Conservation (phyloP, 1,140 invertebrate genomes). For the Bombus confusus region DNA sequence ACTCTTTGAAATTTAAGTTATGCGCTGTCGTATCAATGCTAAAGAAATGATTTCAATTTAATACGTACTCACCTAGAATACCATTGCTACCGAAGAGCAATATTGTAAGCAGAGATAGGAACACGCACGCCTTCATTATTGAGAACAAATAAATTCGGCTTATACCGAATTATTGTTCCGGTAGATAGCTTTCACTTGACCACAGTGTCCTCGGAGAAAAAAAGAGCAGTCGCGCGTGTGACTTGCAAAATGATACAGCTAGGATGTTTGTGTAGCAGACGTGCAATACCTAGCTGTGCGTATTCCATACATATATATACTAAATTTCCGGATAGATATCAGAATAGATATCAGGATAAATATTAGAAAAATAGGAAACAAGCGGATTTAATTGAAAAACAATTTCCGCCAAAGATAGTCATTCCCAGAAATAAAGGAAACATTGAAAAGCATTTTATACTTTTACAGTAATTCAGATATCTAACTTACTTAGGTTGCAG, state of each 20-base stretch:
- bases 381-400: too few relatives aligned
- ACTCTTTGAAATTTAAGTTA: not conserved
- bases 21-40: not conserved
- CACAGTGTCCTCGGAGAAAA: not conserved
- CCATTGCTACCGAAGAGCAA: conserved; percentile 17
- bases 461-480: too few relatives aligned
- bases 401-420: too few relatives aligned
- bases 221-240: not conserved
- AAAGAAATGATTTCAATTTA: not conserved
- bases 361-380: too few relatives aligned
- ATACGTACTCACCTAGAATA: conserved; percentile 43
- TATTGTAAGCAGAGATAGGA: conserved; percentile 38
- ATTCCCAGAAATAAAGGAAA: too few relatives aligned
- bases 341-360: too few relatives aligned
- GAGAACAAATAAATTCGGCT: not conserved
- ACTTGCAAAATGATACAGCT: not conserved
- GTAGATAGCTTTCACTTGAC: conserved; percentile 31
- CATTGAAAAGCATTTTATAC: too few relatives aligned
- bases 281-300: too few relatives aligned
- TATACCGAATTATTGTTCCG: conserved; percentile 30
- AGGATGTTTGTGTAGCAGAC: not conserved
- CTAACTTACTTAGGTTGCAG: too few relatives aligned
- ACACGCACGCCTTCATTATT: conserved; percentile 38
- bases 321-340: too few relatives aligned
- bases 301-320: too few relatives aligned